Evolutionary conservation across 2,113 vertebrate species (phyloP).

Genomic region (Gobiocypris rarus): DNA sequence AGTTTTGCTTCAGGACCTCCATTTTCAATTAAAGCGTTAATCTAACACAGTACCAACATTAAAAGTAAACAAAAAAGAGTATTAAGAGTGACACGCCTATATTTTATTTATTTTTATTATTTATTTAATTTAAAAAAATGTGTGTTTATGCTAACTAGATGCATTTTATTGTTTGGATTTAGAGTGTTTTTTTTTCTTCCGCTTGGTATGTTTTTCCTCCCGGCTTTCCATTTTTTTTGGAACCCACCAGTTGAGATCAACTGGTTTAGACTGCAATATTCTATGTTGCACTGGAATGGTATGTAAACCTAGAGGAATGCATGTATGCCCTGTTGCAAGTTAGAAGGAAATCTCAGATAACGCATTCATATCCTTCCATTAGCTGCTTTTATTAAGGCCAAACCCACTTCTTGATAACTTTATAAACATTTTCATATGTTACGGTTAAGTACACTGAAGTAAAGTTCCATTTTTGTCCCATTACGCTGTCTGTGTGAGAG

Average conservation of each 20-base stretch:
- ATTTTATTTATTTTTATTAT: neutral
- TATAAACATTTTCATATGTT: constrained; percentile 15
- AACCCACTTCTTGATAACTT: constrained; percentile 8
- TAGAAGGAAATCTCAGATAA: constrained; percentile 41
- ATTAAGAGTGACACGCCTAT: neutral
- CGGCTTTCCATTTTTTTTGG: neutral
- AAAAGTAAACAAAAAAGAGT: neutral
- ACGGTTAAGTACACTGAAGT: neutral
- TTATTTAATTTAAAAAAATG: neutral
- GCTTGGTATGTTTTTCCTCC: neutral
- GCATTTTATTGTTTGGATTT: too few species aligned
- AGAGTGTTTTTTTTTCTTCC: neutral
- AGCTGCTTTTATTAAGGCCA: constrained; percentile 47
- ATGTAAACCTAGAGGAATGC: constrained; percentile 50
- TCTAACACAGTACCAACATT: neutral
- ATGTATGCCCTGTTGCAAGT: constrained; percentile 21
- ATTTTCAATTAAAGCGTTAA: neutral
- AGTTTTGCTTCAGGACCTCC: neutral
- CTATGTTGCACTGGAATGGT: constrained; percentile 10
- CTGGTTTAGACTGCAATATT: constrained; percentile 27
- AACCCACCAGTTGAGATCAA: neutral
- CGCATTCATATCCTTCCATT: constrained; percentile 38
- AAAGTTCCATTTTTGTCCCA: neutral
- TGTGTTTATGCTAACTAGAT: too few species aligned
- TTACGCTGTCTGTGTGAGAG: neutral